Conservation (phyloP, 2,797 vertebrate species). For the Diplodus sargus region DNA sequence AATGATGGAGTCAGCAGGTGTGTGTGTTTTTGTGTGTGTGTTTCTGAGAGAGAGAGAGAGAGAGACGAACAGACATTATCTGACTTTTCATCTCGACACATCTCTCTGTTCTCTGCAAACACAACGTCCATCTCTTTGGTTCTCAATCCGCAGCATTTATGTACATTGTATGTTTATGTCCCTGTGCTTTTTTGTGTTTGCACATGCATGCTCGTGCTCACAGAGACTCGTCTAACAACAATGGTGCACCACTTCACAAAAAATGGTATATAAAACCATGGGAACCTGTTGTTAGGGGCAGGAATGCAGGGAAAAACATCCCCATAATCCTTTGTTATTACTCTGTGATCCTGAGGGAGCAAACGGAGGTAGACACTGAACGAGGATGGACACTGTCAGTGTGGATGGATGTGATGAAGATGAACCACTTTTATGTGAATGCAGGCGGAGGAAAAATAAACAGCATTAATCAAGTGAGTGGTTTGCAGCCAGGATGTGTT, state of each 20-base stretch:
- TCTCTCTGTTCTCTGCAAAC: slow-evolving; percentile 51
- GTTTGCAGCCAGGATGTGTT: slow-evolving; percentile 14
- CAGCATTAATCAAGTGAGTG: neutral
- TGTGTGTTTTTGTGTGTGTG: slow-evolving; percentile 1
- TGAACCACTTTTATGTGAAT: slow-evolving; percentile 13
- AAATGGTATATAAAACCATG: slow-evolving; percentile 2
- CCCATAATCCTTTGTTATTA: slow-evolving; percentile 57
- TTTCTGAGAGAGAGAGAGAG: neutral
- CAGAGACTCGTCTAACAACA: slow-evolving; percentile 24
- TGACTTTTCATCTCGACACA: slow-evolving; percentile 33
- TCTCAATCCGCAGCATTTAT: slow-evolving; percentile 23
- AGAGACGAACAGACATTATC: neutral
- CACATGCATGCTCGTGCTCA: neutral
- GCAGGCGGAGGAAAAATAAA: neutral
- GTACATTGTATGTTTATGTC: slow-evolving; percentile 11
- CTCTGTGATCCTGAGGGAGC: slow-evolving; percentile 45
- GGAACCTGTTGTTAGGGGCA: slow-evolving; percentile 31
- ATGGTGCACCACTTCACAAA: slow-evolving; percentile 7
- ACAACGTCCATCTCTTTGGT: slow-evolving; percentile 43
- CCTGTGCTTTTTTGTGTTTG: neutral
- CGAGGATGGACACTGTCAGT: neutral
- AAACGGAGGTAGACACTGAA: slow-evolving; percentile 11
- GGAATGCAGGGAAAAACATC: slow-evolving; percentile 35
- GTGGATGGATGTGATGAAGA: neutral
- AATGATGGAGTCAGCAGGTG: slow-evolving; percentile 24